A percentile compares a stretch with the other conserved stretches of the same genome.
phyloP scores from a whole-genome alignment of 2,888 invertebrate species.

The Scotopteryx bipunctaria region DNA sequence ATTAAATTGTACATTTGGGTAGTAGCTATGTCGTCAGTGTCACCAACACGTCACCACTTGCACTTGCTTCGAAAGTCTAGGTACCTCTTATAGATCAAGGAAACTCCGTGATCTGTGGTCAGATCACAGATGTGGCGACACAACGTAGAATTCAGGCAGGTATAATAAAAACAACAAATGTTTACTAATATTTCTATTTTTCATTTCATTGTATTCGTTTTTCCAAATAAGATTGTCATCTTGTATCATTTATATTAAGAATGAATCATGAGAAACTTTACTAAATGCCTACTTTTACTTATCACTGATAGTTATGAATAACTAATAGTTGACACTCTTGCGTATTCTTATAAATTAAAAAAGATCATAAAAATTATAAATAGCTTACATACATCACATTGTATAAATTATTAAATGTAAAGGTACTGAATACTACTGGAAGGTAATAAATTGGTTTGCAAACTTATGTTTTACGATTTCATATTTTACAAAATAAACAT shows the following conservation, averaged over 20 bases:
- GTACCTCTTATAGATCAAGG: no score
- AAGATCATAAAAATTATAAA: constrained; percentile 19
- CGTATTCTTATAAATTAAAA: constrained; percentile 23
- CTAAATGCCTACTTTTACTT: constrained; percentile 76
- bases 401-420: constrained; percentile 8
- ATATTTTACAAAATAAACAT: no score
- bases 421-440: neutral
- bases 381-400: constrained; percentile 46
- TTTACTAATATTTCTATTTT: constrained; percentile 78
- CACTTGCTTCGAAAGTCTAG: no score
- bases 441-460: no score
- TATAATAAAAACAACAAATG: constrained; percentile 46
- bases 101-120: no score
- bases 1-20: no score
- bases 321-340: constrained; percentile 38
- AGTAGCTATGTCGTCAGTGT: no score
- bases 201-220: constrained; percentile 80
- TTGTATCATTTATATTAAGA: constrained; percentile 68
- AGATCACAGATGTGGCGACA: no score
- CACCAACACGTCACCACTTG: no score
- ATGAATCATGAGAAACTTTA: constrained; percentile 72
- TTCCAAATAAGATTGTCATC: constrained; percentile 73
- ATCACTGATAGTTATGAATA: constrained; percentile 59
- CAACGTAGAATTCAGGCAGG: no score
- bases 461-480: no score